Conservation (phyloP, 2,888 invertebrate species). For the Callinectes sapidus region DNA sequence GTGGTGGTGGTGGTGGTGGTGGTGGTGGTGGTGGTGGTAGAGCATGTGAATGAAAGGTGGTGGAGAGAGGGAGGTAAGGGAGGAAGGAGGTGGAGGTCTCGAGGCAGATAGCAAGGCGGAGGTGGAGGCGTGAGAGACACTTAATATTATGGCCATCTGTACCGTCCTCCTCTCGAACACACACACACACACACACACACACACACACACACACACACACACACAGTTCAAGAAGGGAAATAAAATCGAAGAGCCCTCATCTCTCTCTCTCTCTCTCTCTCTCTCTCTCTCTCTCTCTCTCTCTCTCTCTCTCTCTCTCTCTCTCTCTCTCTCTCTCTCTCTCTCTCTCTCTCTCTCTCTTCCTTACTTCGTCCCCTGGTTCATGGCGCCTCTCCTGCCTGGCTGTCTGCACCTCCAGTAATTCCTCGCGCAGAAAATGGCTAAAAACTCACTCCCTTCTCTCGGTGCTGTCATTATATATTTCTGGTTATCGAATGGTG, state of each 20-base stretch:
- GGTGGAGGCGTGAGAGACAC: conserved; percentile 31
- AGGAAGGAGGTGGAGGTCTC: background rate
- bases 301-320: conserved; percentile 39
- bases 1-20: background rate
- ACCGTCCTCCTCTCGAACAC: conserved; percentile 2
- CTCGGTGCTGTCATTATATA: conserved; percentile 7
- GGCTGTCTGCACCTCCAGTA: conserved; percentile 3
- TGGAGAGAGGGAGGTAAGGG: background rate
- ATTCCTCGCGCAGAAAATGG: background rate
- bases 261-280: too few species aligned
- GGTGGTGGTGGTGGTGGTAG: background rate
- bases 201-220: conserved; percentile 40
- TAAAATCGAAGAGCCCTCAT: background rate
- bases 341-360: conserved; percentile 55
- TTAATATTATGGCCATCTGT: conserved; percentile 32
- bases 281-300: conserved; percentile 33
- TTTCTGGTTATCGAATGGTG: conserved; percentile 24
- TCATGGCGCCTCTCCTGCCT: conserved; percentile 17
- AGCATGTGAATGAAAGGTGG: background rate
- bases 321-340: conserved; percentile 29
- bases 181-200: conserved; percentile 44
- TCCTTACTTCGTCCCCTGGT: conserved; percentile 15
- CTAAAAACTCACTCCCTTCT: background rate
- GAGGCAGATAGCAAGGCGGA: background rate
- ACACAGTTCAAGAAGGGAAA: background rate